phyloP scores from a whole-genome alignment of 2,113 vertebrate species.

The Marmota monax region DNA sequence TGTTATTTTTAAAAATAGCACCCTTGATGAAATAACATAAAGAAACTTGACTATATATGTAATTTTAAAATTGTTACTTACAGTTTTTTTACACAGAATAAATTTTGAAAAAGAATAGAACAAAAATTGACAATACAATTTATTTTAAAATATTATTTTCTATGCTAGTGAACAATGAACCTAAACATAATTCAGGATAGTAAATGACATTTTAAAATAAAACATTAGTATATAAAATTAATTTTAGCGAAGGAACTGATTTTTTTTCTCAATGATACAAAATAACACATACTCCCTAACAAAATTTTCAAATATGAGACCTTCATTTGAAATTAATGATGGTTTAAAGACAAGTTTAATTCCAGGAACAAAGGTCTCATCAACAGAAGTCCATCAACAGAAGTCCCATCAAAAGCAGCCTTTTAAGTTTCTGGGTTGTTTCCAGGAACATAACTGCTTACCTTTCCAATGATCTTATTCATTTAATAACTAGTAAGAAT shows the following conservation, averaged over 20 bases:
- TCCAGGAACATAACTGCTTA: not conserved
- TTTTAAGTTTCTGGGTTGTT: not conserved
- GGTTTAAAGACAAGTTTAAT: not conserved
- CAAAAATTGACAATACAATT: not conserved
- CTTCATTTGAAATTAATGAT: conserved; percentile 34
- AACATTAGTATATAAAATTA: not conserved
- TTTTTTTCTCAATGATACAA: not conserved
- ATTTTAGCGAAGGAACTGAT: not conserved
- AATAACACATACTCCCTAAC: conserved; percentile 8
- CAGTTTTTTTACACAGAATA: conserved; percentile 9
- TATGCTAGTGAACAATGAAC: not conserved
- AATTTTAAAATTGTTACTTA: not conserved
- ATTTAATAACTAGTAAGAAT: not conserved
- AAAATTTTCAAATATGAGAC: not conserved
- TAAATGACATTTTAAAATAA: not conserved
- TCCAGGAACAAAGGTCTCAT: not conserved
- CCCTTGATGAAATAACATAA: not conserved
- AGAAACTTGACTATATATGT: not conserved
- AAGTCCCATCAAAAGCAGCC: not conserved
- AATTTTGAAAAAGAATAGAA: not conserved
- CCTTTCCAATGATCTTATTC: not conserved
- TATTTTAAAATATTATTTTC: not conserved
- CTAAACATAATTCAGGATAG: conserved; percentile 51
- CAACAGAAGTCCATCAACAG: too few species aligned
- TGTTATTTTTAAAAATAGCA: not conserved